Evolutionary conservation across 2,888 invertebrate genomes (phyloP), one percentile per base, ranked within the genome.

Genomic region (Synergus japonicus): DNA sequence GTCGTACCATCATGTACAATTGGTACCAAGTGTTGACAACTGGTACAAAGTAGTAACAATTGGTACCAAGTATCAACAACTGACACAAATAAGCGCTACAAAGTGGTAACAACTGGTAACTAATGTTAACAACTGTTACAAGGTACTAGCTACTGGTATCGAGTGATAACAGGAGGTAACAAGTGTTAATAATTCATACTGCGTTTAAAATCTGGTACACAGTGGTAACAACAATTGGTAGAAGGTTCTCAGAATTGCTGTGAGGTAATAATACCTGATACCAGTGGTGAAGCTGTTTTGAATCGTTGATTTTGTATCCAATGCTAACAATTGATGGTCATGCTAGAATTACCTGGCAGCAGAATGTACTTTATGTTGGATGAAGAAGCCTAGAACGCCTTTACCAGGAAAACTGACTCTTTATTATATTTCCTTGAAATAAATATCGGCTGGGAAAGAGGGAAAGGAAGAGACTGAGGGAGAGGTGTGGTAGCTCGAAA

Each of bases 401-500:
- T 60, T 29, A 60, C 22, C 22, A 1, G 10, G 60, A 60, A 60
- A 60, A 60, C 22, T 60, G 10, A 29, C 12, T 12, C 4, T 66
- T n/a, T 37, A 41, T 37, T n/a, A 37, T 37, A 41, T 37, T 65
- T 69, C n/a, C 15, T 29, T 49, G 69, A 69, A 69, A 49, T 49
- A 37, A 69, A 69, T 49, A 69, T 69, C 44, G 8, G 15, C n/a
- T 37, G 29, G 22, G 9, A 49, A 67, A 44, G 46, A 29, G 67
- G 67, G 22, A 22, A 69, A 29, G 69, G 29, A 49, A 69, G 69
- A 49, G 13, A 49, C 49, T 69, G 46, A 9, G 29, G 29, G 29
- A 49, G 29, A 49, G 69, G 69, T 37, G 69, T 37, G 69, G 69
- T 69, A 49, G 15, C n/a, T 29, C 12, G 69, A 73, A 49, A 73